Percentiles rank a stretch among this genome's conserved stretches.
phyloP scores from a whole-genome alignment of 1,140 invertebrate species.

The Aethina tumida region DNA sequence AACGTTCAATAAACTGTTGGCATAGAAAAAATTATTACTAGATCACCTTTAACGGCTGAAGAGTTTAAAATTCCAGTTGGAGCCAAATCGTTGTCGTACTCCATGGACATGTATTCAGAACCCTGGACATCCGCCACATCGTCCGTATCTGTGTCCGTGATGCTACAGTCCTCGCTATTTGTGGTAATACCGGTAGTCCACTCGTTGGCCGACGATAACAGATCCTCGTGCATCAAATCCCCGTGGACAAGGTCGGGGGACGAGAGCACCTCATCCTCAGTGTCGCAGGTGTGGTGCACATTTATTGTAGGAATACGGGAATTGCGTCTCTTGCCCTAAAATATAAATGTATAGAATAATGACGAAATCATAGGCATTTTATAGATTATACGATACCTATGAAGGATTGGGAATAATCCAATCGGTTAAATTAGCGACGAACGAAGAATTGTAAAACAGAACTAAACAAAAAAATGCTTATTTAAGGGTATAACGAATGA shows the following conservation, averaged over 20 bases:
- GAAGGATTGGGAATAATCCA: too few species aligned
- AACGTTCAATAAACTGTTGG: too few species aligned
- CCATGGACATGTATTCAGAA: slow-evolving; percentile 46
- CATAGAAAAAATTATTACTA: slow-evolving; percentile 2
- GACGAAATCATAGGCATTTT: too few species aligned
- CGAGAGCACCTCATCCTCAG: slow-evolving; percentile 23
- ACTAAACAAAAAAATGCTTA: too few species aligned
- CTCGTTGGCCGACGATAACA: slow-evolving; percentile 63
- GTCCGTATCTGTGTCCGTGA: slow-evolving; percentile 63
- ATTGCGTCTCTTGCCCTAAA: slow-evolving; percentile 11
- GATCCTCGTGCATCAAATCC: slow-evolving; percentile 37
- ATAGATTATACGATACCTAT: too few species aligned
- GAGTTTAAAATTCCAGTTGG: slow-evolving; percentile 63
- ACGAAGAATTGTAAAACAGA: too few species aligned
- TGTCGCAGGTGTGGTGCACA: slow-evolving; percentile 22
- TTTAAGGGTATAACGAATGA: too few species aligned
- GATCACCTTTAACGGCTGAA: slow-evolving; percentile 62
- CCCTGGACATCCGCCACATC: slow-evolving; percentile 43
- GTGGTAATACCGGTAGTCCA: slow-evolving; percentile 72
- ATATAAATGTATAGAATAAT: too few species aligned
- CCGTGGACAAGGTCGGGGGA: slow-evolving; percentile 33
- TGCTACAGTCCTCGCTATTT: slow-evolving; percentile 76
- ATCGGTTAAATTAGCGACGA: too few species aligned
- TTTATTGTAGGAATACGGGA: slow-evolving; percentile 13
- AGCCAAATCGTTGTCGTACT: slow-evolving; percentile 63